Base-by-base conservation (phyloP, 2,888 invertebrate genomes). In the Drosophila tanythrix region DNA sequence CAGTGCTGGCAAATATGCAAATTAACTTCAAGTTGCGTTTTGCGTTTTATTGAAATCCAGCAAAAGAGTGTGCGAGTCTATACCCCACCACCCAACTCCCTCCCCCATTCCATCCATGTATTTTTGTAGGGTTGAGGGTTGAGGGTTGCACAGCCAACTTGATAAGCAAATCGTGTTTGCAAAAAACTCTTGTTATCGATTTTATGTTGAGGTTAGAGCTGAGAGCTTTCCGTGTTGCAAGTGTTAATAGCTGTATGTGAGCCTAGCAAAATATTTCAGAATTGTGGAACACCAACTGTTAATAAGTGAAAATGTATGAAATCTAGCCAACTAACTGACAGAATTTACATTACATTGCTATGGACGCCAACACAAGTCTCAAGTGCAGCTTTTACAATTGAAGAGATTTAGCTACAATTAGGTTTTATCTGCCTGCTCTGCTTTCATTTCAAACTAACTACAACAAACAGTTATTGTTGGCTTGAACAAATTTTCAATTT, bases 21-120 rank as follows among this genome's bases (percentile, higher is more conserved):
- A 87, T 87, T 80, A 87, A 84, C 83, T 84, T 87, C 76, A 83
- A 86, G 86, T 83, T 84, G 72, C 72, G 76, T 82, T 83, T 81
- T 76, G 77, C 62, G 77, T 70, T 79, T 78, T 80, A 81, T 81
- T 81, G 81, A 81, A 81, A 81, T 66, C 53, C 78, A 75, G 68
- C 74, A 50, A 60, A 55, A 43, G 64, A 67, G 55, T 62, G 33
- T 66, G 58, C 51, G 8, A 35, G 5, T 31, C 52, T 35, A 40
- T 52, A 38, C 38, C 38, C 48, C 51, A 66, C 50, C 25, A 35
- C 33, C 29, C 53, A 27, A 21, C 25, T 35, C 67, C 51, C n/a
- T n/a, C 15, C 25, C 36, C 18, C 46, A 27, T 29, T n/a, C 35
- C n/a, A 3, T 13, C 33, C 13, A 21, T 50, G 18, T 31, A 2